Evolutionary conservation across 2,113 vertebrate species (phyloP), one percentile per base, ranked within the genome.

Genomic region (Casuarius casuarius): DNA sequence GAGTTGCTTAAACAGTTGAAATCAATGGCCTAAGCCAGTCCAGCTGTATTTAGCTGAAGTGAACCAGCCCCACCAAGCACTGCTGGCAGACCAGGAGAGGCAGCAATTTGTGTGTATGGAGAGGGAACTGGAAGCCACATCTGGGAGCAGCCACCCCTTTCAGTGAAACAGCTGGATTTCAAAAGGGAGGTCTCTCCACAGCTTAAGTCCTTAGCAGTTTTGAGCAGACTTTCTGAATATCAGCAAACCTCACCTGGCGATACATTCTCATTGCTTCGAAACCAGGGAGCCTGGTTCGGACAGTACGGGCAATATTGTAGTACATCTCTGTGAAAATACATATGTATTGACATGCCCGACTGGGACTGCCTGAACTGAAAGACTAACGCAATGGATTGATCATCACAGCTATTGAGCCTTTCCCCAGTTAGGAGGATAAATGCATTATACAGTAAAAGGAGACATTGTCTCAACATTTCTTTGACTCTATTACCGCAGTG

Each of bases 361-460:
- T 82, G 81, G 80, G 63, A 38, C 54, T 83, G 67, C n/a, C 54
- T 1, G 12, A 82, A 91, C 76, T 70, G 40, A 94, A 91, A 91
- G 80, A 88, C 61, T 80, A 87, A 94, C 52, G 19, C 26, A 94
- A 92, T 23, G 89, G 91, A 91, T 92, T 77, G 83, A 92, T 79
- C 84, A 44, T 44, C 71, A 95, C 94, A 95, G 63, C 71, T 88
- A 71, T 90, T 38, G 22, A 90, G 56, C 77, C 74, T 87, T 79
- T 95, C 67, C 80, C 56, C 54, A 89, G 68, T 52, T 61, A 13
- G 67, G 42, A 84, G 80, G 62, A 31, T 80, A 92, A 96, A 95
- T 35, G 82, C 49, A n/a, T 84, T 68, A 33, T 16, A 19, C n/a
- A 76, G 62, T 44, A 52, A 92, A 80, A 87, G 80, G 84, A 94